Evolutionary conservation across 2,797 vertebrate species (phyloP).

Genomic region (Stomatorhinus walkeri): DNA sequence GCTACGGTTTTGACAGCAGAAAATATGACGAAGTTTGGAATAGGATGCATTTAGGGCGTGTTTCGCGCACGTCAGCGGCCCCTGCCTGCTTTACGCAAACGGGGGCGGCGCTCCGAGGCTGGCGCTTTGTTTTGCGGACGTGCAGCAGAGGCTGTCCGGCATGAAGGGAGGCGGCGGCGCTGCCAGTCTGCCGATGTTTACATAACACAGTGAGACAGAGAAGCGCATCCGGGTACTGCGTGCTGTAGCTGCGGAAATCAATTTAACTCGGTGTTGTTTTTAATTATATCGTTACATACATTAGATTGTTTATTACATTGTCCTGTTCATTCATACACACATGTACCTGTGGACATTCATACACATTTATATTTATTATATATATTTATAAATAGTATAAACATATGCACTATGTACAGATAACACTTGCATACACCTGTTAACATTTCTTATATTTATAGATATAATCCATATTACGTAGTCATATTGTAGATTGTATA

Average conservation of each 20-base stretch:
- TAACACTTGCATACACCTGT: too few relatives aligned
- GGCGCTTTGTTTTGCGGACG: neutral
- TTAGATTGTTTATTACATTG: neutral
- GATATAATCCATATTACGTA: too few relatives aligned
- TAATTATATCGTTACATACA: neutral
- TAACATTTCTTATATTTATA: too few relatives aligned
- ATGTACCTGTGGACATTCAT: too few relatives aligned
- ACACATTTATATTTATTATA: too few relatives aligned
- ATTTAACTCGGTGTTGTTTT: neutral
- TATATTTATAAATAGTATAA: too few relatives aligned
- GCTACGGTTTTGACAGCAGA: neutral
- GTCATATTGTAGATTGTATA: too few relatives aligned
- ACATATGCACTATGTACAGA: too few relatives aligned
- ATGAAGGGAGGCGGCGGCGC: constrained; percentile 10
- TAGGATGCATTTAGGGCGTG: neutral
- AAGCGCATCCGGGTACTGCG: neutral
- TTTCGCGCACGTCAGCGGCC: neutral
- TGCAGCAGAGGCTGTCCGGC: constrained; percentile 9
- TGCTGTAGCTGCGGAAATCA: neutral
- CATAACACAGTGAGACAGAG: neutral
- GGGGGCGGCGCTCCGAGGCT: neutral
- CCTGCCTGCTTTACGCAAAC: neutral
- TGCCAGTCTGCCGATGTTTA: neutral
- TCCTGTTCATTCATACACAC: too few relatives aligned
- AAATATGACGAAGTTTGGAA: constrained; percentile 8